A percentile compares a stretch with the other conserved stretches of the same genome.
Conservation (phyloP, 92 coral and sea anemone genomes). For the Pocillopora meandrina region DNA sequence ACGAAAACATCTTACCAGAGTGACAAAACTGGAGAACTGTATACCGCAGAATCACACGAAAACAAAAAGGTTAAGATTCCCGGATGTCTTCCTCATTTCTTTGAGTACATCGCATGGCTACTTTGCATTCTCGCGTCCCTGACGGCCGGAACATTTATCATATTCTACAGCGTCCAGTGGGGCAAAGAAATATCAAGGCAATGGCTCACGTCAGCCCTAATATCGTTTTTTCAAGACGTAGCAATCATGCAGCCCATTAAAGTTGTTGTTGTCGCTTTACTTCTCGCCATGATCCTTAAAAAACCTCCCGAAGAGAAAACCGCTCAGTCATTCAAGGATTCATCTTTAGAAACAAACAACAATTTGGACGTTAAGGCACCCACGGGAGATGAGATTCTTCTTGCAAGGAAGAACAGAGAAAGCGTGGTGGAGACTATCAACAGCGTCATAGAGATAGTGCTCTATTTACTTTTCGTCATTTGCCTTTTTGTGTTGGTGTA, state of each 20-base stretch:
- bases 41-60: background rate
- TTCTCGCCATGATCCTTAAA: slow-evolving; percentile 79
- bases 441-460: slow-evolving; percentile 72
- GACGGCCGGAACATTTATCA: slow-evolving; percentile 64
- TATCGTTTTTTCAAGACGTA: slow-evolving; percentile 77
- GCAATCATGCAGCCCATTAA: slow-evolving; percentile 84
- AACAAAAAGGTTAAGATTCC: slow-evolving; percentile 29
- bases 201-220: slow-evolving; percentile 85
- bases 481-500: slow-evolving; percentile 83
- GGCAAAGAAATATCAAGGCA: slow-evolving; percentile 78
- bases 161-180: slow-evolving; percentile 85
- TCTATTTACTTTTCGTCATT: slow-evolving; percentile 67
- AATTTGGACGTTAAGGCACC: slow-evolving; percentile 66
- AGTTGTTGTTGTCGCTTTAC: slow-evolving; percentile 62
- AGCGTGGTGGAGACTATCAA: slow-evolving; percentile 66
- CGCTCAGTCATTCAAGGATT: slow-evolving; percentile 50
- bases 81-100: slow-evolving; percentile 80
- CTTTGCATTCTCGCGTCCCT: slow-evolving; percentile 61
- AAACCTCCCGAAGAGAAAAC: slow-evolving; percentile 85
- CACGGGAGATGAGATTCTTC: slow-evolving; percentile 61
- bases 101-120: slow-evolving; percentile 73
- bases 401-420: slow-evolving; percentile 70
- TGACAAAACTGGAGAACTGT: slow-evolving; percentile 6
- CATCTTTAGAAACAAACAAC: slow-evolving; percentile 51
- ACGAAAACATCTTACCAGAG: background rate